phyloP scores from a whole-genome alignment of 2,797 vertebrate genomes.

The Spinus olivaceus region DNA sequence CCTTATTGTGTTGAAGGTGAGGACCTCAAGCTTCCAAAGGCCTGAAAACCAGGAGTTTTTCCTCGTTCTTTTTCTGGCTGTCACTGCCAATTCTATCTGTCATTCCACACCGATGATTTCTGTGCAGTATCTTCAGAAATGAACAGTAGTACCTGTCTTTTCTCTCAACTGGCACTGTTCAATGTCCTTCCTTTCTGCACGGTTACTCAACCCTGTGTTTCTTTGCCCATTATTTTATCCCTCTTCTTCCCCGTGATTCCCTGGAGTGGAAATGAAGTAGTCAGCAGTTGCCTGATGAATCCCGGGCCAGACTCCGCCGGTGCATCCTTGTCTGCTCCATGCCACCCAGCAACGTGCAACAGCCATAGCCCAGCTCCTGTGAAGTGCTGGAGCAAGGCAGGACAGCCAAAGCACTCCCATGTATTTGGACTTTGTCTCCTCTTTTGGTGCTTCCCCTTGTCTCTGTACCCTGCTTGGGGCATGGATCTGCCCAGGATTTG shows the following conservation, averaged over 20 bases:
- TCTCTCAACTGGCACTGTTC: neutral
- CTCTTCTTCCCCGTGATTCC: neutral
- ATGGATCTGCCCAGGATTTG: neutral
- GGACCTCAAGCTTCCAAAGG: neutral
- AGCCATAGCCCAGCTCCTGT: neutral
- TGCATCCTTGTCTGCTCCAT: neutral
- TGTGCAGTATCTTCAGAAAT: neutral
- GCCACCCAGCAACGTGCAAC: neutral
- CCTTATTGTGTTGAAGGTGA: neutral
- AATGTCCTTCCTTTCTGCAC: neutral
- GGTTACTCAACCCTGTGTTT: neutral
- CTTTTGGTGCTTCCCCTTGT: neutral
- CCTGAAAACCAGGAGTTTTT: neutral
- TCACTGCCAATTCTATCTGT: neutral
- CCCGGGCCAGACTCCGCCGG: fast-evolving
- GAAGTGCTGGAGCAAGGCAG: neutral
- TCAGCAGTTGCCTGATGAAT: neutral
- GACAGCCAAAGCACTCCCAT: neutral
- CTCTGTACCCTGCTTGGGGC: neutral
- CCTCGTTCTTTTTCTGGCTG: neutral
- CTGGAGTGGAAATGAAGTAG: neutral
- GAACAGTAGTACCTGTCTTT: neutral
- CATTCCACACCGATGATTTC: neutral
- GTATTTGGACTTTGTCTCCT: neutral
- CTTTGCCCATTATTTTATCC: neutral